Evolutionary conservation across 2,888 invertebrate species (phyloP), one percentile per base, ranked within the genome.

Genomic region (Ophioninae sp.): DNA sequence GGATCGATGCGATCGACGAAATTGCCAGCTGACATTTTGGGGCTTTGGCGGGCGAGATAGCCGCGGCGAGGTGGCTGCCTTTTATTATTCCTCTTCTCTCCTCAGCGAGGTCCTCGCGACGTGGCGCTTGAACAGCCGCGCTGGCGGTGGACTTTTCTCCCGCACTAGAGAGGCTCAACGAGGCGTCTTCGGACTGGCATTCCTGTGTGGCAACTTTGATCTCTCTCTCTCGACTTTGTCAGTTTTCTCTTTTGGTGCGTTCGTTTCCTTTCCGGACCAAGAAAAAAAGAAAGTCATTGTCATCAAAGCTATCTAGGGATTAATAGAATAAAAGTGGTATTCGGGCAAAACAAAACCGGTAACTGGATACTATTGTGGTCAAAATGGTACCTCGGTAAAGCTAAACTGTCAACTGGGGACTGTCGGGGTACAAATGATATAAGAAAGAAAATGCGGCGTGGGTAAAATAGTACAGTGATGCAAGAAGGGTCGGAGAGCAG

Each of bases 1-100:
- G 99, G 99, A 95, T 99, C 99, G 95, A 99, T 99, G 94, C 99
- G 97, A 95, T 99, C 99, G 94, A 99, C 98, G 95, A 99, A 98
- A 94, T 97, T 96, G 95, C 96, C 96, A 94, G 97, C 96, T 91
- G 93, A 93, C 93, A 93, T 93, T 91, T 89, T 92, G 90, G 86
- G 17, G 85, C 86, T 82, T 88, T 10, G 7, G 37, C 39, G 41
- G 82, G 83, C 85, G 76, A 79, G 37, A 56, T 50, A 67, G 81
- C 79, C 30, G 81, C 84, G 69, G 70, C 67, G 82, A 76, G n/a
- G 75, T 70, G 23, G 76, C 20, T 39, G 72, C 84, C 84, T 86
- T 83, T 73, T 57, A 20, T 57, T 44, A 59, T 37, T 59, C 79
- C 69, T 79, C 79, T 59, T 81, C 77, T 39, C 65, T 74, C 30